phyloP scores from a whole-genome alignment of 2,113 vertebrate genomes.

The Alethe castanea region DNA sequence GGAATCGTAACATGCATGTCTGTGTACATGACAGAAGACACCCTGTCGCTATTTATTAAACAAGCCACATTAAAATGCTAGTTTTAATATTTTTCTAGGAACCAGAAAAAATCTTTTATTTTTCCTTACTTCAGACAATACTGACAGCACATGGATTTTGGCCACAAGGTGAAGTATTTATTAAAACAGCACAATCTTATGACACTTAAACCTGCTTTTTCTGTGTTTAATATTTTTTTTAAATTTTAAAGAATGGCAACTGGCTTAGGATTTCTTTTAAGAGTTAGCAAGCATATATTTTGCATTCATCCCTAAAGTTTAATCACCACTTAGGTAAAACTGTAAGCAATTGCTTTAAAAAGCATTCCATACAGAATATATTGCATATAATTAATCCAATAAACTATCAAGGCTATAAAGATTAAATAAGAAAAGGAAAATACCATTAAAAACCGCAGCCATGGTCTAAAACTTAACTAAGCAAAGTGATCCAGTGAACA shows the following conservation, averaged over 20 bases:
- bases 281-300: constrained; percentile 52
- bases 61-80: neutral
- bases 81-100: neutral
- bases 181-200: neutral
- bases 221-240: neutral
- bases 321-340: constrained; percentile 73
- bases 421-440: constrained; percentile 93
- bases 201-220: neutral
- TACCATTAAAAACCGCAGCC: constrained; percentile 89
- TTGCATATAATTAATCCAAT: constrained; percentile 91
- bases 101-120: neutral
- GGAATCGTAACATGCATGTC: neutral
- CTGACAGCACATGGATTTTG: neutral
- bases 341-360: constrained; percentile 73
- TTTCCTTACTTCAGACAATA: neutral
- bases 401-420: constrained; percentile 91
- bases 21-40: neutral
- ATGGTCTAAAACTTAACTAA: constrained; percentile 98
- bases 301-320: constrained; percentile 65
- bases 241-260: constrained; percentile 5
- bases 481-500: constrained; percentile 94
- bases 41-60: neutral
- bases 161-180: neutral
- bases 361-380: constrained; percentile 76
- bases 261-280: neutral